Base-by-base conservation (phyloP, 2,888 invertebrate genomes). In the Arctia plantaginis region DNA sequence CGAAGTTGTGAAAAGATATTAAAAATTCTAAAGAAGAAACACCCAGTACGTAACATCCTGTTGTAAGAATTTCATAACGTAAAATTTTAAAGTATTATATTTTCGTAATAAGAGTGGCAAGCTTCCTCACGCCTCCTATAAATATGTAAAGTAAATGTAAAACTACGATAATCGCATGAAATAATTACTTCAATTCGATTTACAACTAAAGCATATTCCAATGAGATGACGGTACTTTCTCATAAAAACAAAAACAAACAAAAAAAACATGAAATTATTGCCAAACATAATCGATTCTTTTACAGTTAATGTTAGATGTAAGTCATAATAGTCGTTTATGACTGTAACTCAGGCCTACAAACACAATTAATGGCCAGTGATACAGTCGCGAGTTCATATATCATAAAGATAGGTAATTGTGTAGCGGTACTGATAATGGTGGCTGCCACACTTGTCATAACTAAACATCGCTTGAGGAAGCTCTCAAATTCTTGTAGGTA, bases 401-500 rank as follows among this genome's bases (percentile, higher is more conserved):
- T 55, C 30, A 55, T 23, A 13, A 69, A 69, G 27, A 55, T 39
- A 59, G 1, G 27, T 62, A 59, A 10, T 47, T 59, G 39, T 41
- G 59, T 70, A 44, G 44, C 44, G 18, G 44, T 41, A 44, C 62
- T 62, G 30, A 70, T 62, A 70, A 13, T 44, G 30, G 41, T 62
- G 41, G 41, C 62, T 44, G 30, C 30, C 3, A 66, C 44, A 66
- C 71, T 51, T 39, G 18, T 68, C 44, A 62, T 67, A 35, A 62
- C 64, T 62, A 62, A 44, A 70, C 62, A 35, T 20, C 41, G 70
- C 70, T 70, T 70, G 44, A 62, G 59, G 3, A 66, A 55, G 10
- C 33, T 41, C 30, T 55, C 12, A 35, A n/a, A 27, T 27, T 18
- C 62, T 62, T 30, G 30, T 69, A n/a, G 18, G 30, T 62, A 62